Percentiles rank a stretch among this genome's conserved stretches.
These are phyloP conservation scores for Syndactyla subalaris DNA, from an alignment of 2,797 vertebrate genomes.

Conservation along the genomic window DNA sequence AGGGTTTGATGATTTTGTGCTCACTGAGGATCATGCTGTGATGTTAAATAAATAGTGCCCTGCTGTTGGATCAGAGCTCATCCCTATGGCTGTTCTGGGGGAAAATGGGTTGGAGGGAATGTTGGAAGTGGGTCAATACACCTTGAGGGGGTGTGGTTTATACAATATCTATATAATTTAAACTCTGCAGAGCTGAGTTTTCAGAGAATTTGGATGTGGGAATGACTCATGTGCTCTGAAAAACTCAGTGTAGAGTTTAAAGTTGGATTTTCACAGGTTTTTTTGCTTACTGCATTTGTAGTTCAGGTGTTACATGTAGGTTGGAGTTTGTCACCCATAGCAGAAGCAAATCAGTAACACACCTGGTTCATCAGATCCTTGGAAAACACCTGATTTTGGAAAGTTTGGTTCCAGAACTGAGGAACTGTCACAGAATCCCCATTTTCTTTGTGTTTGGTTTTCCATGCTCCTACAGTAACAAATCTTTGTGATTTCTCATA, in stretches of 20 bases:
- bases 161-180: rapidly evolving
- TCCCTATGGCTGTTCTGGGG: background rate
- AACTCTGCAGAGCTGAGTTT: rapidly evolving
- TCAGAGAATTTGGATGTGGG: background rate
- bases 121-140: background rate
- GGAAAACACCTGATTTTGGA: background rate
- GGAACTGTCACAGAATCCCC: rapidly evolving
- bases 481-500: background rate
- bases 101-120: background rate
- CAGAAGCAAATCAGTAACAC: background rate
- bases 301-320: rapidly evolving
- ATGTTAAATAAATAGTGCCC: background rate
- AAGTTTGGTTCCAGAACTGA: background rate
- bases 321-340: background rate
- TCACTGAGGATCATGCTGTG: background rate
- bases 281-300: background rate
- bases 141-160: background rate
- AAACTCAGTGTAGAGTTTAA: background rate
- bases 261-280: background rate
- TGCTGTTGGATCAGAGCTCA: background rate
- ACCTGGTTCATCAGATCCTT: background rate
- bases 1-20: background rate
- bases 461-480: background rate
- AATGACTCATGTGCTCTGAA: background rate
- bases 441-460: rapidly evolving